Evolutionary conservation across 2,797 vertebrate genomes (phyloP).

Genomic region (Macrochelys suwanniensis): DNA sequence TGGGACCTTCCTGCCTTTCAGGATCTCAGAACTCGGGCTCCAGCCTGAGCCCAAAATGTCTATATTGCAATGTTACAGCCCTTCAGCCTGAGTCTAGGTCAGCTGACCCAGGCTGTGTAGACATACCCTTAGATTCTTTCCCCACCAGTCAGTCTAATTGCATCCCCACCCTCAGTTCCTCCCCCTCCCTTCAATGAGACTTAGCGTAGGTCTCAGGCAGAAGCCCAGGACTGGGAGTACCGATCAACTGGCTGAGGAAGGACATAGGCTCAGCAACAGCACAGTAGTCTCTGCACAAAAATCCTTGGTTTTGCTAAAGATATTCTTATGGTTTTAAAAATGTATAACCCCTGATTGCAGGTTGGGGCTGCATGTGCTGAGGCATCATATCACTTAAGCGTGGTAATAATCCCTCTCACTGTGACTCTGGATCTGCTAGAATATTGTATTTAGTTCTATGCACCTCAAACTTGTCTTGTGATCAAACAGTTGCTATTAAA

Average conservation of each 20-base stretch:
- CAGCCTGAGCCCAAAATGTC: neutral
- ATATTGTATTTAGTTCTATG: neutral
- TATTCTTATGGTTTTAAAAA: neutral
- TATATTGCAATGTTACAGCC: neutral
- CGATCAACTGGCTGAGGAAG: neutral
- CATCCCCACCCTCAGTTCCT: neutral
- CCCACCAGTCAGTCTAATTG: neutral
- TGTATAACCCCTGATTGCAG: neutral
- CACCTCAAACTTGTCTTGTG: neutral
- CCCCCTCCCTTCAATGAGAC: neutral
- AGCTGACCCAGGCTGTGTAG: neutral
- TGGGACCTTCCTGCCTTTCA: neutral
- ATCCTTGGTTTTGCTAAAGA: neutral
- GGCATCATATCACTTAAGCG: neutral
- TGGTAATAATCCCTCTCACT: neutral
- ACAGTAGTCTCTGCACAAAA: neutral
- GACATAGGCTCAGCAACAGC: too few species aligned
- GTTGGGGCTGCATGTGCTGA: neutral
- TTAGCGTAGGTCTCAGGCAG: neutral
- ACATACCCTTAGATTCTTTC: neutral
- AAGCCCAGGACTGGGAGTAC: neutral
- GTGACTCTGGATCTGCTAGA: neutral
- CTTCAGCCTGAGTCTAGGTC: neutral
- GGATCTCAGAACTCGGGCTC: neutral
- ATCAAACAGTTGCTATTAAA: neutral